These are phyloP conservation scores for Goniozus legneri DNA, from an alignment of 1,140 invertebrate species.

Conservation along the genomic window DNA sequence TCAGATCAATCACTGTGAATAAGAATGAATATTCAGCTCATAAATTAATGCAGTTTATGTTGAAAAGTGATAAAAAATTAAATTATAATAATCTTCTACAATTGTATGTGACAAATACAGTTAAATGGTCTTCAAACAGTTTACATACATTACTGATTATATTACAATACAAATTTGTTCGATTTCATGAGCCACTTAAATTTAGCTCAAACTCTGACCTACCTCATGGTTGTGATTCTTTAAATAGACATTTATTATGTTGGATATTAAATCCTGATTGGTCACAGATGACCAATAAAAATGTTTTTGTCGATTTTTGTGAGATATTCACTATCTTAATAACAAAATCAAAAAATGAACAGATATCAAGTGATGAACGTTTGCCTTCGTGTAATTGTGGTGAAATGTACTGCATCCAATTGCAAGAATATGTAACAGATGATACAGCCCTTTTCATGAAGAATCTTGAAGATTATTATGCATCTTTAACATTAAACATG, in stretches of 20 bases:
- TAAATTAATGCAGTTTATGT: constrained; percentile 40
- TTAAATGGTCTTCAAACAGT: constrained; percentile 40
- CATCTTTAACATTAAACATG: constrained; percentile 18
- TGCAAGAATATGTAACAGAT: background rate
- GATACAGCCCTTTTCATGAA: constrained; percentile 6
- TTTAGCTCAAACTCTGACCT: constrained; percentile 11
- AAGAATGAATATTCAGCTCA: constrained; percentile 44
- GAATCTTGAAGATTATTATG: constrained; percentile 26
- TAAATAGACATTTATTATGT: constrained; percentile 27
- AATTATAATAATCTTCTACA: constrained; percentile 38
- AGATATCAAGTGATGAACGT: background rate
- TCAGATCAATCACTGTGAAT: constrained; percentile 32
- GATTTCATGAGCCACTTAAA: constrained; percentile 13
- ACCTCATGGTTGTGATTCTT: constrained; percentile 16
- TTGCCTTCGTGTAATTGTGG: background rate
- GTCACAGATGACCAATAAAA: constrained; percentile 11
- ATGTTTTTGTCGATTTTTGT: constrained; percentile 24
- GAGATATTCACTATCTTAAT: constrained; percentile 31
- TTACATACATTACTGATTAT: constrained; percentile 41
- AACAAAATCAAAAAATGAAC: constrained; percentile 35
- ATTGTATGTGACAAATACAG: constrained; percentile 43
- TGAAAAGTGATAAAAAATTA: constrained; percentile 34
- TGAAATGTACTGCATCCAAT: background rate
- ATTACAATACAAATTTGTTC: constrained; percentile 25
- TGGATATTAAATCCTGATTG: constrained; percentile 28